phyloP scores from a whole-genome alignment of 2,113 vertebrate genomes.

The Phycodurus eques region DNA sequence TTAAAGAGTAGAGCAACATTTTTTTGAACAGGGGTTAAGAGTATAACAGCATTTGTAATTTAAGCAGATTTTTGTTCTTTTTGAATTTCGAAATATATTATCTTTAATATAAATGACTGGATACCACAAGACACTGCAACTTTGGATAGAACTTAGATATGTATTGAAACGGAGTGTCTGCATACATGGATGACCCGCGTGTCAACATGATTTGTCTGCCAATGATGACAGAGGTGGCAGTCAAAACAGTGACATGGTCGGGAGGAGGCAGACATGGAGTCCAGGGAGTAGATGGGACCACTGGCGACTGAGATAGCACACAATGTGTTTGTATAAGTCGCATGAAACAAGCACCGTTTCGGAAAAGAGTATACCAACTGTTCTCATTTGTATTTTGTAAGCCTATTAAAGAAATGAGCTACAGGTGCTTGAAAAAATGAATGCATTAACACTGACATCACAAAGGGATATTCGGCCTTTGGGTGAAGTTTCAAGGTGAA shows the following conservation, averaged over 20 bases:
- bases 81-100: too few species aligned
- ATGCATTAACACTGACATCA: not conserved
- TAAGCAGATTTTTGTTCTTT: too few species aligned
- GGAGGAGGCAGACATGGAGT: slow-evolving; percentile 18
- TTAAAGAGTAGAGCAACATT: too few species aligned
- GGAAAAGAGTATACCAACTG: slow-evolving; percentile 37
- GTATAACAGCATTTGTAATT: too few species aligned
- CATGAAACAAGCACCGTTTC: slow-evolving; percentile 13
- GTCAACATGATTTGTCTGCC: slow-evolving; percentile 66
- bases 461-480: not conserved
- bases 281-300: slow-evolving; percentile 37
- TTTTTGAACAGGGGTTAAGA: too few species aligned
- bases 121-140: not conserved
- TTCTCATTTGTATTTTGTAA: slow-evolving; percentile 49
- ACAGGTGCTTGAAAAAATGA: slow-evolving; percentile 9
- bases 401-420: not conserved
- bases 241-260: slow-evolving; percentile 63
- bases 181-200: slow-evolving; percentile 48
- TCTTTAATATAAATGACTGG: not conserved
- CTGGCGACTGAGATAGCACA: slow-evolving; percentile 36
- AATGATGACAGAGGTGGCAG: slow-evolving; percentile 67
- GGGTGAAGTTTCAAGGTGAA: too few species aligned
- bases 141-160: not conserved
- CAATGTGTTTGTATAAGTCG: slow-evolving; percentile 29
- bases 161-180: slow-evolving; percentile 15